Conservation (phyloP, 2,888 invertebrate species). For the Uloborus plumipes region DNA sequence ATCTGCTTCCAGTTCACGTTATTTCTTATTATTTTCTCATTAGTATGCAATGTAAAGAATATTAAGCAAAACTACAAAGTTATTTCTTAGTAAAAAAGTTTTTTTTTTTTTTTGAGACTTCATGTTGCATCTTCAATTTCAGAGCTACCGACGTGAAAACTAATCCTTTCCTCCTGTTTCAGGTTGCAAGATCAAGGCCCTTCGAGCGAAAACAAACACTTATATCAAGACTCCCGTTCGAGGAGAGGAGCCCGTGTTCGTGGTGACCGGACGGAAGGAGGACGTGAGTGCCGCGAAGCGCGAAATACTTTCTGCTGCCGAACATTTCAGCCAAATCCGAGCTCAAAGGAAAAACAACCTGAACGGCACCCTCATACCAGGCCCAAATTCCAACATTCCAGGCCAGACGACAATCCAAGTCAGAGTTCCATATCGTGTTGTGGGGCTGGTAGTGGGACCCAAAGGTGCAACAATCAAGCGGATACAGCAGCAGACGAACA, state of each 20-base stretch:
- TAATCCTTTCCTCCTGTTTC: conserved; percentile 67
- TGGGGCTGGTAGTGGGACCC: conserved; percentile 98
- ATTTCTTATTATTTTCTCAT: too few relatives aligned
- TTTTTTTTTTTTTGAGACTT: too few relatives aligned
- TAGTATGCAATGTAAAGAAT: too few relatives aligned
- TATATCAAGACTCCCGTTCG: conserved; percentile 99
- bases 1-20: too few relatives aligned
- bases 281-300: conserved; percentile 97
- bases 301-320: conserved; percentile 97
- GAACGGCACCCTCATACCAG: conserved; percentile 70
- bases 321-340: conserved; percentile 98
- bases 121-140: too few relatives aligned
- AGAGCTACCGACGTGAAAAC: too few relatives aligned
- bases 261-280: conserved; percentile 98
- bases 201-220: conserved; percentile 98
- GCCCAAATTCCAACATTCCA: conserved; percentile 73
- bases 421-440: conserved; percentile 97
- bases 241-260: conserved; percentile 98
- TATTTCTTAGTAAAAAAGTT: too few relatives aligned
- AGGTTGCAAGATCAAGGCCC: conserved; percentile 99
- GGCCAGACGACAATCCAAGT: conserved; percentile 95
- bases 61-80: too few relatives aligned
- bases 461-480: conserved; percentile 99
- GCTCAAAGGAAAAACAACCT: conserved; percentile 88
- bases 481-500: conserved; percentile 98